Base-by-base conservation (phyloP, 2,888 invertebrate genomes). In the Gasteruption jaculator region DNA sequence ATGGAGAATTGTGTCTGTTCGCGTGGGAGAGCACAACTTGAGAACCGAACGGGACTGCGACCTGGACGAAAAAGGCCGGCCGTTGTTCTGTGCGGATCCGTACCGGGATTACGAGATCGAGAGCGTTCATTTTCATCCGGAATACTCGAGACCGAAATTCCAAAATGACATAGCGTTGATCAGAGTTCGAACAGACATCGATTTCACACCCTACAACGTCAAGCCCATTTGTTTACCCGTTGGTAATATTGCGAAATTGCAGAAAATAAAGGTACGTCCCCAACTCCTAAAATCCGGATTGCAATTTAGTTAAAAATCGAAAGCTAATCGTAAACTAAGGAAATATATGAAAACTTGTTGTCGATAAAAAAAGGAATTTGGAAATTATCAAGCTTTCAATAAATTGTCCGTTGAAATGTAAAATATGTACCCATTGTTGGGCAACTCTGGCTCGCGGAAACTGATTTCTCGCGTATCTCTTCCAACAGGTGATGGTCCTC, bases 11-110 rank as follows among this genome's bases (percentile, higher is more conserved):
- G 25, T 31, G 1, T 41, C 21, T 15, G 53, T 62, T n/a, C 52
- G 62, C 33, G 37, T 64, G 14, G 63, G 63, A 8, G 63, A 63
- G 19, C 41, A 58, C 40, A 51, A 63, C 41, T 45, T 54, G 4
- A 12, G 42, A 12, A 52, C 32, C 11, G 53, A 59, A 11, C 37
- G 32, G 4, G 62, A 64, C 25, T 64, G 63, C 34, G 56, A 58
- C 22, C 32, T 31, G 3, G 45, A 34, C 19, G 43, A 50, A 4
- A 33, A 51, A 31, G 49, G 43, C 6, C 31, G 41, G 6, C 46
- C 41, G 8, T 37, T 39, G 15, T 49, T 50, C 18, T 64, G 63
- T 32, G 56, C 56, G 0, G 49, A 52, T 8, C 49, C 56, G 27
- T 48, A 57, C 25, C 58, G 60, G 46, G 58, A 62, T 35, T 51